A percentile compares a stretch with the other conserved stretches of the same genome.
Evolutionary conservation across 64 coral and sea anemone genomes (phyloP).

Genomic region (Porites australiensis): DNA sequence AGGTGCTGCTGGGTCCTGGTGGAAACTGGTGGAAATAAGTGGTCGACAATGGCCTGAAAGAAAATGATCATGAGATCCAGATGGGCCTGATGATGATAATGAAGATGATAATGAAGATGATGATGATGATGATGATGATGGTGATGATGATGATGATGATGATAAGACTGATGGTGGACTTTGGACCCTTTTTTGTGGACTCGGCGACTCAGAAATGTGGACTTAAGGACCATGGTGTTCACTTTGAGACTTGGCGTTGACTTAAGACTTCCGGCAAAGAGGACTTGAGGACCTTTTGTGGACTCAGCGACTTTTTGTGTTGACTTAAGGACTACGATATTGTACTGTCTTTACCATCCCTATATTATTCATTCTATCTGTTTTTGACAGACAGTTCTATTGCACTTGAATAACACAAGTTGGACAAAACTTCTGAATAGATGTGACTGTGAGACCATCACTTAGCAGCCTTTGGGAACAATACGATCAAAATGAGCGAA

Average conservation of each 20-base stretch:
- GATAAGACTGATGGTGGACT: constrained; percentile 5
- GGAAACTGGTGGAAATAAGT: constrained; percentile 8
- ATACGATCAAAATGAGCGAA: no score
- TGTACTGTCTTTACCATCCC: background rate
- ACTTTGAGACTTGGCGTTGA: background rate
- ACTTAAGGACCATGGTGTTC: background rate
- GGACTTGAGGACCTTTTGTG: background rate
- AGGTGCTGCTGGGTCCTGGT: background rate
- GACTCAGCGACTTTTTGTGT: constrained; percentile 1
- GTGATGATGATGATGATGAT: constrained; percentile 25
- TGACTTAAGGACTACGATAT: background rate
- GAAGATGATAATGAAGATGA: background rate
- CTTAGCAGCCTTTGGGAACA: no score
- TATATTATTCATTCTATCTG: background rate
- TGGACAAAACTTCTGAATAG: background rate
- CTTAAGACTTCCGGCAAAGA: background rate
- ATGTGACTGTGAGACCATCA: background rate
- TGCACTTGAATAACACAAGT: no score
- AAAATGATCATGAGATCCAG: constrained; percentile 6
- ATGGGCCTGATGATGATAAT: background rate
- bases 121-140: no score
- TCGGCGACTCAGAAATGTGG: constrained; percentile 1
- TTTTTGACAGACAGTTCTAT: background rate
- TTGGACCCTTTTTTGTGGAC: constrained; percentile 3
- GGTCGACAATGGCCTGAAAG: constrained; percentile 1